Evolutionary conservation across 2,797 vertebrate species (phyloP).

Genomic region (Leptatherina wallacei): DNA sequence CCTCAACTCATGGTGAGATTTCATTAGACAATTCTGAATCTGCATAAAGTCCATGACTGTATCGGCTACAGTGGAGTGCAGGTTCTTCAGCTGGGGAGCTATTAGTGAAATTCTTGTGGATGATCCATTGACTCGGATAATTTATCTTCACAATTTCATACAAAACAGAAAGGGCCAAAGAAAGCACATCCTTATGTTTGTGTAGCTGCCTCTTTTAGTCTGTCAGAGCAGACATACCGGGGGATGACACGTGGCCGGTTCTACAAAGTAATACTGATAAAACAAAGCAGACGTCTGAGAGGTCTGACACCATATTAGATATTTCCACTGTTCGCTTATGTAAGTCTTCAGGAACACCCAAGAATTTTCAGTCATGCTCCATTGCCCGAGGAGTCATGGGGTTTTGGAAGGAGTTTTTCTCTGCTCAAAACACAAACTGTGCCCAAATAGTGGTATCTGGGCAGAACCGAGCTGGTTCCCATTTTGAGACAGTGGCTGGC

Average conservation of each 20-base stretch:
- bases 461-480: constrained; percentile 73
- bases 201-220: constrained; percentile 5
- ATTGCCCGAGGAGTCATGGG: constrained; percentile 64
- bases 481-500: constrained; percentile 75
- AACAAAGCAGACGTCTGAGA: constrained; percentile 58
- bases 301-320: constrained; percentile 61
- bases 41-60: background rate
- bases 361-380: constrained; percentile 62
- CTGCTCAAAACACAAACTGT: constrained; percentile 67
- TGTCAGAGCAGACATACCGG: constrained; percentile 9
- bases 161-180: constrained; percentile 4
- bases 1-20: constrained; percentile 7
- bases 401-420: constrained; percentile 68
- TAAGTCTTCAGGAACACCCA: constrained; percentile 73
- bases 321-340: constrained; percentile 66
- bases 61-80: constrained; percentile 7
- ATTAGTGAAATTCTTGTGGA: background rate
- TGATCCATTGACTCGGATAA: constrained; percentile 12
- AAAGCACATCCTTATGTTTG: constrained; percentile 4
- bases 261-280: constrained; percentile 58
- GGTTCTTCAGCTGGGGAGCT: constrained; percentile 1
- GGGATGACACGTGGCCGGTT: constrained; percentile 47
- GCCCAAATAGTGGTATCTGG: constrained; percentile 71
- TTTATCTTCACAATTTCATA: constrained; percentile 28
- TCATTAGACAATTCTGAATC: background rate